These are phyloP conservation scores for Apostichopus japonicus DNA, from an alignment of 35 echinoderm and acorn worm genomes.

Conservation along the genomic window DNA sequence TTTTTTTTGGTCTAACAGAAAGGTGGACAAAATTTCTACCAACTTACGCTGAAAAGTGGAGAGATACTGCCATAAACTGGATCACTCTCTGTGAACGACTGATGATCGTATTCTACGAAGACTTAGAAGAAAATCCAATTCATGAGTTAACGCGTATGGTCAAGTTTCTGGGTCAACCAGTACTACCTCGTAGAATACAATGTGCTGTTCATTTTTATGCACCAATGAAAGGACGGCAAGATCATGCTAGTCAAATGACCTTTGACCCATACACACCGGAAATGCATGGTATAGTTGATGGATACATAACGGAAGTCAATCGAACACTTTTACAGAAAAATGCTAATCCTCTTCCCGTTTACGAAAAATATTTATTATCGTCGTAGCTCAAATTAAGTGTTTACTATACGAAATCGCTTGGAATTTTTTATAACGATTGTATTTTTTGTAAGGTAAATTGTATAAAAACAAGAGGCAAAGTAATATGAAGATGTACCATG, in stretches of 20 bases:
- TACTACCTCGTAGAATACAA: conserved; percentile 34
- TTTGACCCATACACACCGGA: conserved; percentile 31
- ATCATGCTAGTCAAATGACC: conserved; percentile 20
- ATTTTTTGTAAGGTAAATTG: too few relatives aligned
- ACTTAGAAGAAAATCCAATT: conserved; percentile 1
- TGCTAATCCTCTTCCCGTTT: neutral
- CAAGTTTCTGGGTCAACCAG: neutral
- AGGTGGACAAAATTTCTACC: conserved; percentile 7
- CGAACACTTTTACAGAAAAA: conserved; percentile 5
- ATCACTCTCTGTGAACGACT: conserved; percentile 19
- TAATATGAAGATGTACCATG: too few relatives aligned
- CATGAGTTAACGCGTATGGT: conserved; percentile 22
- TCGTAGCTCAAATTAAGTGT: too few relatives aligned
- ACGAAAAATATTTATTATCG: conserved; percentile 16
- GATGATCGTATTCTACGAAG: conserved; percentile 54
- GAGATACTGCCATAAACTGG: conserved; percentile 23
- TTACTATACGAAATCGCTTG: too few relatives aligned
- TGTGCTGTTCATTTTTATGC: conserved; percentile 1
- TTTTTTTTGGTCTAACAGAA: neutral
- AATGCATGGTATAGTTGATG: conserved; percentile 19
- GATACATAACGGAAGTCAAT: conserved; percentile 32
- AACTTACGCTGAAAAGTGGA: conserved; percentile 15
- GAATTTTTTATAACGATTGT: too few relatives aligned
- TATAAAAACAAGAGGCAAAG: too few relatives aligned
- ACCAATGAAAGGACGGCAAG: neutral